Evolutionary conservation across 2,797 vertebrate species (phyloP), one percentile per base, ranked within the genome.

Genomic region (Rhyacichthys aspro): DNA sequence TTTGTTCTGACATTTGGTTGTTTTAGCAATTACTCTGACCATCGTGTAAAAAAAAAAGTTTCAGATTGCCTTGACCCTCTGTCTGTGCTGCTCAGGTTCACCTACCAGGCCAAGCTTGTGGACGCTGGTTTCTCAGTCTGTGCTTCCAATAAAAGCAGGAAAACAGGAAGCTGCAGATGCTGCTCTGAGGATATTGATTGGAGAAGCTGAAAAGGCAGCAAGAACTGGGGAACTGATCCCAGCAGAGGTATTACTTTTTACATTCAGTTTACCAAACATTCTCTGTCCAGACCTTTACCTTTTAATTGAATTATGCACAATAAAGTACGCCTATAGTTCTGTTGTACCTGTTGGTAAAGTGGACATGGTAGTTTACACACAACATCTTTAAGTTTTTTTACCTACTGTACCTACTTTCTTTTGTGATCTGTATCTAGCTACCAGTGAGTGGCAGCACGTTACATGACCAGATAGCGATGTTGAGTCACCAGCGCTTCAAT

Each of bases 61-160:
- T n/a, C n/a, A n/a, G n/a, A n/a, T n/a, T n/a, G n/a, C n/a, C n/a
- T n/a, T n/a, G n/a, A n/a, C 5, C 47, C 15, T 62, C 18, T 67
- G 11, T 18, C 9, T 11, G 11, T 33, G 11, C 14, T 53, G 33
- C 53, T 67, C 67, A 99, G 97, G 87, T 99, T 99, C 56, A 93
- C 97, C 10, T 99, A 98, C 74, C 98, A 99, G 85, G 98, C 97
- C 0, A 99, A 99, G 81, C 93, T 99, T 1, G 98, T 1, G 98
- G 98, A 9, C 95, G 97, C 32, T 99, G 96, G 96, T 99, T 99
- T 84, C 98, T 97, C 98, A 0, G 95, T 99, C 1, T 95, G 94
- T 0, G 96, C 97, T 0, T 96, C 95, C 85, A 99, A 88, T 78
- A 99, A 99, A 99, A 98, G 69, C 98, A 98, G 78, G 95, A 37